These are phyloP conservation scores for Anneissia japonica DNA, from an alignment of 35 echinoderm and acorn worm species.

Conservation along the genomic window DNA sequence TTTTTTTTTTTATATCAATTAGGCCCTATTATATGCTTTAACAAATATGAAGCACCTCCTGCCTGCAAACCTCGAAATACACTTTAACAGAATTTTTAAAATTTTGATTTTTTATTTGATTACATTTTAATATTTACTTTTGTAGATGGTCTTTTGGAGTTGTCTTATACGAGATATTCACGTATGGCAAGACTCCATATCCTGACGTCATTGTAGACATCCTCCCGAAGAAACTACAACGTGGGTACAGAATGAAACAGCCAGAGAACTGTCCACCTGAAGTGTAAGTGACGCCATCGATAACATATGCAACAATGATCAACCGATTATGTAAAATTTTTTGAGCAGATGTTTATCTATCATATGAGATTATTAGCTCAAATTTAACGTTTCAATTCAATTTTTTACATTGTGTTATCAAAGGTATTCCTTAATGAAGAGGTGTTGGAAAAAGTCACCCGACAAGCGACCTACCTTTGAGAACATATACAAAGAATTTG, in stretches of 20 bases:
- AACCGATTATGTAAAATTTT: neutral
- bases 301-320: no score
- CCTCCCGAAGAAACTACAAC: conserved; percentile 60
- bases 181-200: conserved; percentile 72
- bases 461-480: conserved; percentile 66
- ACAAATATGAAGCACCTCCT: no score
- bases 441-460: conserved; percentile 65
- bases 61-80: no score
- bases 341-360: no score
- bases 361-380: neutral
- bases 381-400: no score
- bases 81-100: no score
- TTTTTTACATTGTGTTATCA: neutral
- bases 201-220: conserved; percentile 72
- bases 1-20: no score
- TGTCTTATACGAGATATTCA: conserved; percentile 79
- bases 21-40: no score
- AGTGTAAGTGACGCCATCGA: conserved; percentile 75
- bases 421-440: conserved; percentile 76
- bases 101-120: no score
- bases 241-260: conserved; percentile 75
- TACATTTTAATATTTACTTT: neutral
- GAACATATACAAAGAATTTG: neutral
- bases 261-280: conserved; percentile 83
- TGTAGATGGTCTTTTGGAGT: conserved; percentile 96